Percentiles rank a stretch among this genome's conserved stretches.
These are phyloP conservation scores for Aleiodes alternator DNA, from an alignment of 2,888 invertebrate species.

Conservation along the genomic window DNA sequence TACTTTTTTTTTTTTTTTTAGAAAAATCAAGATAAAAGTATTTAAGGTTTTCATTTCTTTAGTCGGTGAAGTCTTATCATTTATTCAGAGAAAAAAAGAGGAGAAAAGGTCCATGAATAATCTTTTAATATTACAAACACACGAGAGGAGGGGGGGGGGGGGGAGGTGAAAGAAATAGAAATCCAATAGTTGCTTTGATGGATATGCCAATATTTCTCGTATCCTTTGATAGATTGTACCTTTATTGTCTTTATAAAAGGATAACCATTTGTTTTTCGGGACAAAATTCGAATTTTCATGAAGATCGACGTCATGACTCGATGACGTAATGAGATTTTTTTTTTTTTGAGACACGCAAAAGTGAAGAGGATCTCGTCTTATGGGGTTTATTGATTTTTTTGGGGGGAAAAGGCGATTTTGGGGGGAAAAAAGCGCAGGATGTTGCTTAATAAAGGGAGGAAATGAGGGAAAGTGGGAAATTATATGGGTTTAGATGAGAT, in stretches of 20 bases:
- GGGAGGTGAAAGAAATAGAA: constrained; percentile 65
- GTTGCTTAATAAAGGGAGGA: no score
- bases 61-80: constrained; percentile 12
- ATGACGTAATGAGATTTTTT: not conserved
- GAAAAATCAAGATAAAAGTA: constrained; percentile 49
- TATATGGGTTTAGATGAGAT: no score
- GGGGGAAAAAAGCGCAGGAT: no score
- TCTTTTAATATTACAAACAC: constrained; percentile 66
- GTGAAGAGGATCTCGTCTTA: not conserved
- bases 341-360: constrained; percentile 18
- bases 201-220: constrained; percentile 71
- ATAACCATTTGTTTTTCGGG: constrained; percentile 71
- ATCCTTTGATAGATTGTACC: constrained; percentile 72
- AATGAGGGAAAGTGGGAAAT: no score
- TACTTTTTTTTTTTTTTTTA: constrained; percentile 38
- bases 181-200: constrained; percentile 74
- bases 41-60: not conserved
- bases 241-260: constrained; percentile 74
- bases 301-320: not conserved
- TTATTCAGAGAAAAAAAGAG: not conserved
- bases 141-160: no score
- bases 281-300: constrained; percentile 52
- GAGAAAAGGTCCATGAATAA: constrained; percentile 67
- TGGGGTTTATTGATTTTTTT: not conserved
- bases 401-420: no score